Base-by-base conservation (phyloP, 92 coral and sea anemone genomes). In the Epizoanthus scotinus region DNA sequence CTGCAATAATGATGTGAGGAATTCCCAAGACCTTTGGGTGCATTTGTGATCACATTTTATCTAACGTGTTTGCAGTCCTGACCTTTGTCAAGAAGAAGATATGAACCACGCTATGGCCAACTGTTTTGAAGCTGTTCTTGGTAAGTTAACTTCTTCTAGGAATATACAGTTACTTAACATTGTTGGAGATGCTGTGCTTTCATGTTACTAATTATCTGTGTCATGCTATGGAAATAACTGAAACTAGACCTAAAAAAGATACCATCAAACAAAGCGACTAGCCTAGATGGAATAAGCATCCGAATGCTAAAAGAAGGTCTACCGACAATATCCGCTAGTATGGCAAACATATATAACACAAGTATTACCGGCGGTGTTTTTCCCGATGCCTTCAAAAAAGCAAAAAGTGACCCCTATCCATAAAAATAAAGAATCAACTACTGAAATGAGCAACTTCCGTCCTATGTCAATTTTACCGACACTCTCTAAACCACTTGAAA, bases 61-160 rank as follows among this genome's bases (percentile, higher is more conserved):
- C 4, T 18, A 18, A 44, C 38, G 59, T 26, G 36, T 60, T 72
- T 44, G 19, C 78, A 95, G 99, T 14, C 99, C 99, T 36, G 99
- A 95, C 64, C 89, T 95, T 53, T 95, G 99, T 62, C 78, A 87
- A 71, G 92, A 93, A 63, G 99, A 95, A 50, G 99, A 95, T 52
- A 85, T 95, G 84, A 89, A 91, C 52, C 99, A 95, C 69, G 99
- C 99, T n/a, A 93, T 95, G 96, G 99, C 99, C 4, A 95, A 95
- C 71, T 95, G 99, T 77, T 89, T 95, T 67, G 99, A 95, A 85
- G 99, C 99, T 50, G 67, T 95, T 59, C 84, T 95, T 6, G 99
- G 99, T 95, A 67, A 71, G 82, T 34, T 36, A 3, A 10, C 13
- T 49, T 52, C 14, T 52, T 26, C 54, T 38, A 21, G 53, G 13